Evolutionary conservation across 2,888 invertebrate genomes (phyloP), one percentile per base, ranked within the genome.

Genomic region (Trissolcus brochymenae): DNA sequence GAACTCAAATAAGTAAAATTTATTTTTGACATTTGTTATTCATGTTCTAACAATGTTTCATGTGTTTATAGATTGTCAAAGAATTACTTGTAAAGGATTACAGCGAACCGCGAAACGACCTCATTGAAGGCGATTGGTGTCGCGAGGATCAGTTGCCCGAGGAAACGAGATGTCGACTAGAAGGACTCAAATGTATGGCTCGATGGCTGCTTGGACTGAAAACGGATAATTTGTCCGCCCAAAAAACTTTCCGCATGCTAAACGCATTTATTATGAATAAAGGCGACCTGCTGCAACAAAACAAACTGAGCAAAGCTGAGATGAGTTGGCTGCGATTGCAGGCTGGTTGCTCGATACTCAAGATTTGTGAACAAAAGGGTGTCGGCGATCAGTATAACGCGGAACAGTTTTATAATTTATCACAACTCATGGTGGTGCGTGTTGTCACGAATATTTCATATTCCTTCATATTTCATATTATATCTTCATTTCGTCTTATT

Each of bases 121-220:
- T 89, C 67, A 91, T 91, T 0, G 90, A 89, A 0, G 87, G 86
- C 7, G 93, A 93, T 49, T 98, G 98, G 98, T 96, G 96, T 87
- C 89, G 92, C 0, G 96, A 97, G 86, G 94, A 95, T 4, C 93
- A 95, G 64, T 90, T 98, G 25, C 97, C 98, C 0, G 95, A 96
- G 82, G 97, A 97, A 88, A 98, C 98, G 0, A 91, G 94, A 46
- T 96, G 96, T 90, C 97, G 98, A 91, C 93, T 98, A 75, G 97
- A 98, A 89, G 98, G 96, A 0, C 92, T 98, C 84, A 99, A 99
- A 90, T 94, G 98, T 78, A 97, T 99, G 95, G 98, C 98, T 0
- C 93, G 98, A 55, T 98, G 98, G 98, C 90, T 98, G 50, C 90
- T 98, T 43, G 98, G 98, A 0, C 90, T 98, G 62, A 97, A 96